Base-by-base conservation (phyloP, 2,113 vertebrate genomes). In the Cinclus mexicanus region DNA sequence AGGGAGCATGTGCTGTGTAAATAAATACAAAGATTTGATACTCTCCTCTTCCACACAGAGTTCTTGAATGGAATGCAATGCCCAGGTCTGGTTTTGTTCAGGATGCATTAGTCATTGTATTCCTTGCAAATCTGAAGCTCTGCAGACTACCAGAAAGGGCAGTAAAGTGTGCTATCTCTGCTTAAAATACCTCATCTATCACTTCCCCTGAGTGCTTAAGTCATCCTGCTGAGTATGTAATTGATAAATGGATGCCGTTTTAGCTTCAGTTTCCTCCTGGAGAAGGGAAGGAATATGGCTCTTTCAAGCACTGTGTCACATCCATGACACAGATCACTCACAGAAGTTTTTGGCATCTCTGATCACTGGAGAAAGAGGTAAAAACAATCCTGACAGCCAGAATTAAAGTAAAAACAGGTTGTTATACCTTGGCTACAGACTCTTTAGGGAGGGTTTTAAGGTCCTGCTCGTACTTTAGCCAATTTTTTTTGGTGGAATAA, bases 11-110 rank as follows among this genome's bases (percentile, higher is more conserved):
- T 8, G 41, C 81, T 64, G 53, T 0, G 0, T 70, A 70, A 94
- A 86, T 68, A 83, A 88, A 56, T 60, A 56, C 3, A 61, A 44
- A 57, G 47, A 10, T 61, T 50, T 78, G 33, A 59, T 83, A 33
- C 14, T 90, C 75, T 92, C 47, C 52, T 70, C 76, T 86, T 67
- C 72, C 86, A 75, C 53, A 1, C 49, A 57, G 53, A 86, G 44
- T 37, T 90, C 72, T 83, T 75, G 79, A 81, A 68, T 68, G 83
- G 64, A 87, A 57, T 29, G 79, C 60, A 7, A 0, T 44, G 83
- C 56, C 72, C 69, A 39, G 56, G 55, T 81, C 85, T 94, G 93
- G 39, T 95, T 97, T 81, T 77, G 72, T 86, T 93, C 90, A 71
- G 83, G 49, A n/a, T 10, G 6, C 68, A 33, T 95, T 71, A 94